Percentiles rank a stretch among this genome's conserved stretches.
Conservation (phyloP, 53 echinoderm and acorn worm species). For the Astropecten irregularis region DNA sequence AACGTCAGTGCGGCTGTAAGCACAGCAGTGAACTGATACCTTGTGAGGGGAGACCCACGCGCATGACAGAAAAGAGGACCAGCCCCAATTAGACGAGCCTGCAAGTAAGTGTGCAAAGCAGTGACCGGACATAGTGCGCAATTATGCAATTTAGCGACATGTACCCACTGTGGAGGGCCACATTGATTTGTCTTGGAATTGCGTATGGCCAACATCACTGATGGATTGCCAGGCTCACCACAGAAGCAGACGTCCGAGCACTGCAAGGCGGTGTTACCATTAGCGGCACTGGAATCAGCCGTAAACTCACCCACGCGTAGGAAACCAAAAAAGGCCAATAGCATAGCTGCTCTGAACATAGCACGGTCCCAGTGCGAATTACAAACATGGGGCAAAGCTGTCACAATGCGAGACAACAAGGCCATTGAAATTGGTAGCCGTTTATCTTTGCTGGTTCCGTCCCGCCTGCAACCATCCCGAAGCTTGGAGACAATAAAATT, state of each 20-base stretch:
- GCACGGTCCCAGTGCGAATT: no score
- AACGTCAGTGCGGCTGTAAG: neutral
- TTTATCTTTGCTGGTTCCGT: no score
- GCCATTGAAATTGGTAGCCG: no score
- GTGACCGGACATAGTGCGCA: neutral
- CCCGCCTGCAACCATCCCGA: no score
- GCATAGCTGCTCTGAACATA: neutral
- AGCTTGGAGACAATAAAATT: no score
- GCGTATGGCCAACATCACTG: neutral
- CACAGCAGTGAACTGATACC: neutral
- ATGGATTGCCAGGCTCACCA: neutral
- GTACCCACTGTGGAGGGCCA: neutral
- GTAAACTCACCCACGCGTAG: neutral
- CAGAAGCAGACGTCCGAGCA: neutral
- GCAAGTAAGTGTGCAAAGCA: neutral
- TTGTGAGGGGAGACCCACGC: neutral
- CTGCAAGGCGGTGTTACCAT: neutral
- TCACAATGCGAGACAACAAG: no score
- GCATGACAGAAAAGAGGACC: neutral
- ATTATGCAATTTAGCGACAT: neutral
- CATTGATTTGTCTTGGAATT: conserved; percentile 2
- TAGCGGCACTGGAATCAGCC: neutral
- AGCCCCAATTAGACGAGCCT: neutral
- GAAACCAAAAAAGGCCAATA: neutral
- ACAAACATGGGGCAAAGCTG: no score